A percentile compares a stretch with the other conserved stretches of the same genome.
Evolutionary conservation across 2,888 invertebrate genomes (phyloP).

Genomic region (Onchidella celtica): DNA sequence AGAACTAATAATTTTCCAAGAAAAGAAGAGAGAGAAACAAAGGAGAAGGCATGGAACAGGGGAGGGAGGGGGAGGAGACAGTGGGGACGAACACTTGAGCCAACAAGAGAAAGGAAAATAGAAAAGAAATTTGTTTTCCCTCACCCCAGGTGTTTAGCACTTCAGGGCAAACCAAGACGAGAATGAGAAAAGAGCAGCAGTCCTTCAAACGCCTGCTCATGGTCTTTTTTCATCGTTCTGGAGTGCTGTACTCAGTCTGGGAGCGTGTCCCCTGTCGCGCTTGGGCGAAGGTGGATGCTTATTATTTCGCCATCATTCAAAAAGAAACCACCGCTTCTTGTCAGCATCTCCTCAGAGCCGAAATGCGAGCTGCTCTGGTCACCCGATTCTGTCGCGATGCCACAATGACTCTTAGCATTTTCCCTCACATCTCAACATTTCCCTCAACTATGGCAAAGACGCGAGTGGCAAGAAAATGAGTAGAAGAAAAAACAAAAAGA

Average conservation of each 20-base stretch:
- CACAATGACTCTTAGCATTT: not conserved
- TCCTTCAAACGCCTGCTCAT: not conserved
- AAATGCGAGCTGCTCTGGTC: not conserved
- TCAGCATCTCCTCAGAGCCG: not conserved
- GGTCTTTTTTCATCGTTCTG: not conserved
- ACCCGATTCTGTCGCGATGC: not conserved
- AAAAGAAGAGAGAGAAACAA: not conserved
- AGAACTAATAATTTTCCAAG: not conserved
- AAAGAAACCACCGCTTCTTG: slow-evolving; percentile 20
- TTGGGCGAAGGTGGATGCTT: slow-evolving; percentile 3
- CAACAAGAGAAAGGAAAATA: not conserved
- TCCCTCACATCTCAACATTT: not conserved
- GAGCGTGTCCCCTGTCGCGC: slow-evolving; percentile 14
- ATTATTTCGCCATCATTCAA: slow-evolving; percentile 33
- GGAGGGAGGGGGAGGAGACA: no score
- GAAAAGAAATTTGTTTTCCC: slow-evolving; percentile 8
- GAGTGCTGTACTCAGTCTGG: slow-evolving; percentile 2
- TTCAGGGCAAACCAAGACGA: slow-evolving; percentile 10
- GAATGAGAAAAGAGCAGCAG: slow-evolving; percentile 15
- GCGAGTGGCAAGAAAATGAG: no score
- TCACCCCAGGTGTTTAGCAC: slow-evolving; percentile 30
- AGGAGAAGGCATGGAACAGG: not conserved
- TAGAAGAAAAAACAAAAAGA: no score
- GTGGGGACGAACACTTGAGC: not conserved
- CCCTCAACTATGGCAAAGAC: no score